These are phyloP conservation scores for Cotesia typhae DNA, from an alignment of 1,140 invertebrate genomes.

Conservation along the genomic window DNA sequence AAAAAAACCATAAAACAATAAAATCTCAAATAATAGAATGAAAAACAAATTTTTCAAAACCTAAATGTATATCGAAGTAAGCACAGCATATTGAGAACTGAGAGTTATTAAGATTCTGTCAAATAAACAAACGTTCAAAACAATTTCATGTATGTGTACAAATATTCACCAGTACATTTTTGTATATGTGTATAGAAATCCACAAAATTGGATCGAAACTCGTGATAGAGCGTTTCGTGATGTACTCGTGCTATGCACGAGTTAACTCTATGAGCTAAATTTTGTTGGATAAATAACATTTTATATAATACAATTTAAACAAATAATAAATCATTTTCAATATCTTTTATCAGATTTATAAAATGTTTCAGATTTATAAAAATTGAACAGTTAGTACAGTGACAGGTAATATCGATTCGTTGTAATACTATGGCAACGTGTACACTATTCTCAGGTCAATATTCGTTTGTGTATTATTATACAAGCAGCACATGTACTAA, in stretches of 20 bases:
- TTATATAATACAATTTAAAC: slow-evolving; percentile 9
- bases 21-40: too few species aligned
- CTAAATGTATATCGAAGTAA: neutral
- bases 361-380: neutral
- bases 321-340: neutral
- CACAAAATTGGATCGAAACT: slow-evolving; percentile 5
- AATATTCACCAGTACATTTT: neutral
- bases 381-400: neutral
- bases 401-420: slow-evolving; percentile 35
- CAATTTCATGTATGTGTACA: slow-evolving; percentile 17
- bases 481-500: slow-evolving; percentile 5
- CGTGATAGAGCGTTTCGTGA: slow-evolving; percentile 38
- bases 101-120: neutral
- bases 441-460: slow-evolving; percentile 35
- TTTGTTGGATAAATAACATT: neutral
- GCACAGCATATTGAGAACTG: neutral
- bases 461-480: slow-evolving; percentile 7
- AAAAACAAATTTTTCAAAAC: too few species aligned
- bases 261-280: slow-evolving; percentile 19
- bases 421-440: slow-evolving; percentile 37
- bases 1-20: too few species aligned
- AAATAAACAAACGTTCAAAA: neutral
- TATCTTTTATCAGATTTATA: too few species aligned
- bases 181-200: slow-evolving; percentile 9
- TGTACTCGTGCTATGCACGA: slow-evolving; percentile 10